These are phyloP conservation scores for Crematogaster levior DNA, from an alignment of 2,888 invertebrate species.

Conservation along the genomic window DNA sequence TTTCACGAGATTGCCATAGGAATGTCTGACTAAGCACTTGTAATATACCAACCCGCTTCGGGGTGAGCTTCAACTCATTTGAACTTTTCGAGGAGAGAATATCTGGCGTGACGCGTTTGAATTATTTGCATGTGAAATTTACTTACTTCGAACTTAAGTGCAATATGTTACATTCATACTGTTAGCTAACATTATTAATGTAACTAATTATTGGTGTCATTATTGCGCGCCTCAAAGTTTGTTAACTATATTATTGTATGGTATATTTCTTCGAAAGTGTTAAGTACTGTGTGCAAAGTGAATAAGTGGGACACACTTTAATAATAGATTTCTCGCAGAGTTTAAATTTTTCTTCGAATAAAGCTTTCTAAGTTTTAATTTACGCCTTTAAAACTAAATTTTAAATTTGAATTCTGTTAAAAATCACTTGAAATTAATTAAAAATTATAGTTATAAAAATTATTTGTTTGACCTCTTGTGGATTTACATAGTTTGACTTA, in stretches of 20 bases:
- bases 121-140: slow-evolving; percentile 6
- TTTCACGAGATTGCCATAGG: neutral
- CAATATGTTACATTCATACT: neutral
- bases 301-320: neutral
- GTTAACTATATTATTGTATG: neutral
- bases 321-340: neutral
- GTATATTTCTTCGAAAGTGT: neutral
- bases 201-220: neutral
- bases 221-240: neutral
- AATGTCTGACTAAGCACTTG: neutral
- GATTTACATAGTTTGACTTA: neutral
- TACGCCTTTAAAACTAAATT: neutral
- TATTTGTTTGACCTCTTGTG: neutral
- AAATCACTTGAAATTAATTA: neutral
- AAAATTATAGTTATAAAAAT: neutral
- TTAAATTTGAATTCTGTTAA: neutral
- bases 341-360: neutral
- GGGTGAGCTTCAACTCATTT: neutral
- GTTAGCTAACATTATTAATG: neutral
- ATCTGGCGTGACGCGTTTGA: neutral
- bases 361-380: slow-evolving; percentile 6
- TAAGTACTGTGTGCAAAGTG: neutral
- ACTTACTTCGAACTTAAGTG: neutral
- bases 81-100: neutral
- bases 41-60: too few species aligned